Conservation (phyloP, 2,797 vertebrate genomes). For the Nothura maculosa region DNA sequence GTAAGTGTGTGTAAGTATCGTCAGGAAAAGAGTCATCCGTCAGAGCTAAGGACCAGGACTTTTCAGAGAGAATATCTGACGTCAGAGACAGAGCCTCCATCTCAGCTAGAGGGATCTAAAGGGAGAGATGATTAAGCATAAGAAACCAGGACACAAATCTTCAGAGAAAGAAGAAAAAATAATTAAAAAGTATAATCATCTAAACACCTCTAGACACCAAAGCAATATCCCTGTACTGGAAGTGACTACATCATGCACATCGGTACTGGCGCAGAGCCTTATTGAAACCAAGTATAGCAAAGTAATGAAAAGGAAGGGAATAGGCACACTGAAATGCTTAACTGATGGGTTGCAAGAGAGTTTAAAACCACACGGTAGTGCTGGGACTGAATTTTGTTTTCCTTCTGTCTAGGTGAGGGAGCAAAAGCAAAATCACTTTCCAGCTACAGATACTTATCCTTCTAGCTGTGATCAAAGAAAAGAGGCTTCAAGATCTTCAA, state of each 20-base stretch:
- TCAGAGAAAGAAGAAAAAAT: constrained; percentile 26
- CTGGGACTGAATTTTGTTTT: background rate
- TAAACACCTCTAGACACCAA: constrained; percentile 61
- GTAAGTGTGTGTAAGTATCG: constrained; percentile 94
- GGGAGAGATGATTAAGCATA: constrained; percentile 93
- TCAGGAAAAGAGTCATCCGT: constrained; percentile 95
- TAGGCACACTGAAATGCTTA: constrained; percentile 30
- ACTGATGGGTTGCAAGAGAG: background rate
- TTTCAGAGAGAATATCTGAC: constrained; percentile 94
- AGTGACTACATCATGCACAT: constrained; percentile 49
- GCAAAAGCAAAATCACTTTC: background rate
- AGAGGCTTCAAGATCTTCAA: background rate
- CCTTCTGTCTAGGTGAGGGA: background rate
- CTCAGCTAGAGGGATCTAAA: constrained; percentile 99
- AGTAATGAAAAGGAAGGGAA: background rate
- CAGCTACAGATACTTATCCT: background rate
- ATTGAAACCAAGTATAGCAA: constrained; percentile 30
- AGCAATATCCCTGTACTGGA: constrained; percentile 39
- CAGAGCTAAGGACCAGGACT: constrained; percentile 98
- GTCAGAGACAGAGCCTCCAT: constrained; percentile 99
- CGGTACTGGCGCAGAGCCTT: background rate
- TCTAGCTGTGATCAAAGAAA: background rate
- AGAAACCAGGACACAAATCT: constrained; percentile 84
- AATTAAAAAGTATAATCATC: constrained; percentile 34
- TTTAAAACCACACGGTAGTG: constrained; percentile 53